A percentile compares a stretch with the other conserved stretches of the same genome.
phyloP scores from a whole-genome alignment of 2,888 invertebrate species.

The Trissoscelio sp. region DNA sequence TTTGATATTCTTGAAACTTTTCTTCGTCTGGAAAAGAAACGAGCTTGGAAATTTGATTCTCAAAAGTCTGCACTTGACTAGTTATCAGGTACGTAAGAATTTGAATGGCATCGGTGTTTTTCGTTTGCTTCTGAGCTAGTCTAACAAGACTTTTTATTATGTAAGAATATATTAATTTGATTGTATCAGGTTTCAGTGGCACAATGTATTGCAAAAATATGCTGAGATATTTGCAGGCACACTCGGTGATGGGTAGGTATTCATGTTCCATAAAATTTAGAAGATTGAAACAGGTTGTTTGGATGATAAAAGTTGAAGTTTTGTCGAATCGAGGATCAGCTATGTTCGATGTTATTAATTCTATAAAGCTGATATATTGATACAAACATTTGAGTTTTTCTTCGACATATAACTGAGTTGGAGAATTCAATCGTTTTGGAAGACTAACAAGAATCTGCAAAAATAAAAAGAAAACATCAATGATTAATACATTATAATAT shows the following conservation, averaged over 20 bases:
- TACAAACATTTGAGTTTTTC: slow-evolving; percentile 85
- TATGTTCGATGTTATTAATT: slow-evolving; percentile 83
- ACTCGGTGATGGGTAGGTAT: slow-evolving; percentile 76
- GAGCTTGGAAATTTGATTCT: slow-evolving; percentile 82
- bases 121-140: slow-evolving; percentile 76
- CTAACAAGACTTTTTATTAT: slow-evolving; percentile 85
- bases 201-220: slow-evolving; percentile 83
- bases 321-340: slow-evolving; percentile 78
- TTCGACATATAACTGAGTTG: slow-evolving; percentile 75
- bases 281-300: slow-evolving; percentile 85
- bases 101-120: slow-evolving; percentile 76
- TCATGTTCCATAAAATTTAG: slow-evolving; percentile 84
- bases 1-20: slow-evolving; percentile 79
- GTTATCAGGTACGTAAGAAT: slow-evolving; percentile 84
- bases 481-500: not conserved
- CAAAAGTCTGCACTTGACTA: slow-evolving; percentile 37
- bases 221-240: slow-evolving; percentile 82
- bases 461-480: not conserved
- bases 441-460: slow-evolving; percentile 46
- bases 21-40: slow-evolving; percentile 85
- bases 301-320: slow-evolving; percentile 85
- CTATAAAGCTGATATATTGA: slow-evolving; percentile 85
- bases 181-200: slow-evolving; percentile 82
- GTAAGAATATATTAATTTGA: slow-evolving; percentile 84
- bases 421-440: slow-evolving; percentile 22